Evolutionary conservation across 2,797 vertebrate genomes (phyloP).

Genomic region (Centroberyx gerrardi): DNA sequence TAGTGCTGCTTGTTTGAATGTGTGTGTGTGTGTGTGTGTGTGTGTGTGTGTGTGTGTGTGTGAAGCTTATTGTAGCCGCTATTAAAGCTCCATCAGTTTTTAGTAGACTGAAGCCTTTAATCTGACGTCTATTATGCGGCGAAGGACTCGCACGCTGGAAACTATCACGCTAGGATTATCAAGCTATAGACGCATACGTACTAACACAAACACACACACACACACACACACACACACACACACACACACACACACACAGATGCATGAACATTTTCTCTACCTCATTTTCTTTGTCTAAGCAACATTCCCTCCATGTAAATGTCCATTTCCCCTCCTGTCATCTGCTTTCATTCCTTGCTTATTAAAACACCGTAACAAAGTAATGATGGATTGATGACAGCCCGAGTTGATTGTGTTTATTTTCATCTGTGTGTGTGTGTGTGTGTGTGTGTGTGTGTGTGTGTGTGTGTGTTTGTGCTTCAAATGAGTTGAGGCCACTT

Average conservation of each 20-base stretch:
- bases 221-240: slow-evolving; percentile 15
- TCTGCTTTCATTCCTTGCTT: slow-evolving; percentile 42
- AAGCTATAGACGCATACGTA: slow-evolving; percentile 59
- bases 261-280: slow-evolving; percentile 10
- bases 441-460: background rate
- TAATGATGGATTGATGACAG: slow-evolving; percentile 57
- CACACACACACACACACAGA: background rate
- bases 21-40: slow-evolving; percentile 3
- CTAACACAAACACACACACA: slow-evolving; percentile 23
- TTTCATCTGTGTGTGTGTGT: slow-evolving; percentile 29
- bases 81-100: slow-evolving; percentile 59
- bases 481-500: slow-evolving; percentile 37
- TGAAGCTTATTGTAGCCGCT: slow-evolving; percentile 60
- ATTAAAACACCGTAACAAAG: slow-evolving; percentile 56
- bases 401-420: slow-evolving; percentile 61
- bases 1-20: background rate
- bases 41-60: slow-evolving; percentile 53
- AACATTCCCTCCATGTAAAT: slow-evolving; percentile 11
- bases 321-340: slow-evolving; percentile 1
- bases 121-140: slow-evolving; percentile 65
- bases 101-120: slow-evolving; percentile 72
- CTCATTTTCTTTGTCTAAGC: background rate
- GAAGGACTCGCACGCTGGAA: slow-evolving; percentile 70
- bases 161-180: slow-evolving; percentile 73
- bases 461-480: slow-evolving; percentile 5